Conservation (phyloP, 2,888 invertebrate genomes). For the Perdita meconis region DNA sequence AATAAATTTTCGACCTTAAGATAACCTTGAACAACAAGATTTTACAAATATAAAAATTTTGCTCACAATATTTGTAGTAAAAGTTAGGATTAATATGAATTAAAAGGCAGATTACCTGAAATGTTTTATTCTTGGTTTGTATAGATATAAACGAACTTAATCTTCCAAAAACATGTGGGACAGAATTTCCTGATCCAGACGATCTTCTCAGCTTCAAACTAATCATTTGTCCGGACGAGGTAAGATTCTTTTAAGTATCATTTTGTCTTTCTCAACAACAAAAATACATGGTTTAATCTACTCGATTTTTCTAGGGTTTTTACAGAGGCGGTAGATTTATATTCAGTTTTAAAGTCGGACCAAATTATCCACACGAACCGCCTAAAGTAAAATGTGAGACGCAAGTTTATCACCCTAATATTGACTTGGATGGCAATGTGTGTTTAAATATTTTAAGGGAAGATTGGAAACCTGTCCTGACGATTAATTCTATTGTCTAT, state of each 20-base stretch:
- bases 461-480: constrained; percentile 99
- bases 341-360: constrained; percentile 99
- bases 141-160: constrained; percentile 98
- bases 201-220: constrained; percentile 98
- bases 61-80: background rate
- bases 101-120: background rate
- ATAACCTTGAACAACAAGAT: constrained; percentile 13
- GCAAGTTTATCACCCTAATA: constrained; percentile 98
- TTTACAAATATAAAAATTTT: background rate
- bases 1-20: constrained; percentile 11
- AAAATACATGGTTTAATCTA: background rate
- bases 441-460: constrained; percentile 98
- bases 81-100: background rate
- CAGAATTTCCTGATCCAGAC: constrained; percentile 98
- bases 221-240: constrained; percentile 98
- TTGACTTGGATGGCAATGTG: constrained; percentile 98
- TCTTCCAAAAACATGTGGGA: constrained; percentile 97
- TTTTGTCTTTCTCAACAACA: background rate
- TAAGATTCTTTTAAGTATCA: constrained; percentile 77
- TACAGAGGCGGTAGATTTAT: constrained; percentile 97
- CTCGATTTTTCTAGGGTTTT: constrained; percentile 90
- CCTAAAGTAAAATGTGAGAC: constrained; percentile 99
- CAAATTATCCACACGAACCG: constrained; percentile 99
- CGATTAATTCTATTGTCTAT: constrained; percentile 98
- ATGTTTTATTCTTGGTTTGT: constrained; percentile 81